Conservation (phyloP, 2,888 invertebrate genomes). For the Trichopria drosophilae region DNA sequence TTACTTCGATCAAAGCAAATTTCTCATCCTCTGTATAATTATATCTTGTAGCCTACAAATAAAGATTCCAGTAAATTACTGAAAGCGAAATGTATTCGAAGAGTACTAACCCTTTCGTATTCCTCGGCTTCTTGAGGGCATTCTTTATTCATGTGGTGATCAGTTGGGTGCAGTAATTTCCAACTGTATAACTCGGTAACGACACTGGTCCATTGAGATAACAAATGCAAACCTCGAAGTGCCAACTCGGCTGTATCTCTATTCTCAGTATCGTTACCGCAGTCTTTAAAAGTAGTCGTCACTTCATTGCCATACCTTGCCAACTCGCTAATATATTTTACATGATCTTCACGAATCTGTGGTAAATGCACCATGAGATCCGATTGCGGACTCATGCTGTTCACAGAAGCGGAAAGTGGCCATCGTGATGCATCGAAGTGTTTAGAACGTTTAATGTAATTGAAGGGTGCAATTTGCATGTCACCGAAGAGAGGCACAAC, state of each 20-base stretch:
- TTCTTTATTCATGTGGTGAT: slow-evolving; percentile 91
- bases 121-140: slow-evolving; percentile 97
- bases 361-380: slow-evolving; percentile 94
- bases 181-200: slow-evolving; percentile 96
- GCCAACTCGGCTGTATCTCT: slow-evolving; percentile 88
- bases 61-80: no score
- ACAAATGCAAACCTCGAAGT: slow-evolving; percentile 85
- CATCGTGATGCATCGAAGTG: slow-evolving; percentile 87
- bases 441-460: slow-evolving; percentile 92
- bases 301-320: slow-evolving; percentile 69
- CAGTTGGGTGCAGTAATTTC: slow-evolving; percentile 97
- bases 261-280: slow-evolving; percentile 89
- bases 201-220: slow-evolving; percentile 96
- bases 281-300: slow-evolving; percentile 91
- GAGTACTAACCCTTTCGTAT: slow-evolving; percentile 87
- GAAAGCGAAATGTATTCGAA: slow-evolving; percentile 1
- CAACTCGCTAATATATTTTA: slow-evolving; percentile 93
- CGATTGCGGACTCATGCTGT: slow-evolving; percentile 84
- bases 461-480: slow-evolving; percentile 99
- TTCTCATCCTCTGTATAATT: slow-evolving; percentile 98
- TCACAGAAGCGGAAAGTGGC: slow-evolving; percentile 83
- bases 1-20: slow-evolving; percentile 95
- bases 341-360: slow-evolving; percentile 93
- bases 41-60: slow-evolving; percentile 83
- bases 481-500: slow-evolving; percentile 97